phyloP scores from a whole-genome alignment of 2,113 vertebrate genomes.

The Arizona elegans region DNA sequence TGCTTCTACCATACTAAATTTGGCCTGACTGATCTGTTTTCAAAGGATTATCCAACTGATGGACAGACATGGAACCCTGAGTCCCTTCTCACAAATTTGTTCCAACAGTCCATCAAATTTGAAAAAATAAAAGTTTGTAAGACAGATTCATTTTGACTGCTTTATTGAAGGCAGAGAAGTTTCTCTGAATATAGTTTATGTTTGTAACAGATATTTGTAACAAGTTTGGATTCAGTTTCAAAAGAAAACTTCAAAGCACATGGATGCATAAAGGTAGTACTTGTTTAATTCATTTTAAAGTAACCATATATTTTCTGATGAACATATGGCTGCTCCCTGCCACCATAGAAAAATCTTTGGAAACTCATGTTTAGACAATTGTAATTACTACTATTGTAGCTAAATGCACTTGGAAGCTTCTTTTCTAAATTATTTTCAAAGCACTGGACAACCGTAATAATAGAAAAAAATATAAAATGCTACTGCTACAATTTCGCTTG shows the following conservation, averaged over 20 bases:
- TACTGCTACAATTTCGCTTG: neutral
- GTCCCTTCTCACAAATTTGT: neutral
- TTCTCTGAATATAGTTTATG: neutral
- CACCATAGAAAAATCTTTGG: neutral
- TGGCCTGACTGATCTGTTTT: neutral
- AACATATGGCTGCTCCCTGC: neutral
- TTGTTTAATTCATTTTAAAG: neutral
- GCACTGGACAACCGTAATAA: neutral
- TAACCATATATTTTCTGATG: neutral
- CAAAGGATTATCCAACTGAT: neutral
- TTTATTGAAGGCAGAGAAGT: constrained; percentile 45
- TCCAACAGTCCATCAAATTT: neutral
- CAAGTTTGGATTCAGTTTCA: neutral
- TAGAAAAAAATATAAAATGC: neutral
- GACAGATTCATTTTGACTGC: constrained; percentile 19
- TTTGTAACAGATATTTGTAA: neutral
- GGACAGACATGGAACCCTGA: neutral
- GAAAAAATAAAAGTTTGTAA: neutral
- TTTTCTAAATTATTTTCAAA: neutral
- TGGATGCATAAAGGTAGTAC: neutral
- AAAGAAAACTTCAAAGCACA: neutral
- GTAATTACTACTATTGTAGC: neutral
- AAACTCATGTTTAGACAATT: neutral
- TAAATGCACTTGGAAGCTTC: neutral
- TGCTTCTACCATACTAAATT: neutral